These are phyloP conservation scores for Mamestra configurata DNA, from an alignment of 1,140 invertebrate genomes.

Conservation along the genomic window DNA sequence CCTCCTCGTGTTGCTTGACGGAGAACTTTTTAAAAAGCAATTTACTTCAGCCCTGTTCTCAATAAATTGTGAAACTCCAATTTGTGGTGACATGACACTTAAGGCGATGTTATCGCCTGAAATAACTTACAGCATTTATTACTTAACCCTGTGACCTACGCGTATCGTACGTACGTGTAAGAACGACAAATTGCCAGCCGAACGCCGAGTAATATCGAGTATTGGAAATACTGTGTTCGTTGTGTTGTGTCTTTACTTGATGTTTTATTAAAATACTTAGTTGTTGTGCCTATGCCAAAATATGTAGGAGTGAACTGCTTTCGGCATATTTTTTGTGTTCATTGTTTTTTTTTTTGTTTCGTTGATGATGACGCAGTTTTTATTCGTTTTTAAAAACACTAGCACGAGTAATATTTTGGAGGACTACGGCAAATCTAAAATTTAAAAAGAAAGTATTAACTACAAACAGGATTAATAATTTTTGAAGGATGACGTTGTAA, in stretches of 20 bases:
- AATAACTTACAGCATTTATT: conserved; percentile 22
- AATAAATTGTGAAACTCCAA: conserved; percentile 12
- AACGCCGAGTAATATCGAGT: conserved; percentile 1
- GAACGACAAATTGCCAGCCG: conserved; percentile 18
- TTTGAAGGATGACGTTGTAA: too few species aligned
- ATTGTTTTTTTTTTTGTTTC: too few species aligned
- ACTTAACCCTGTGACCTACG: conserved; percentile 19
- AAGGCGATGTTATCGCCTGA: background rate
- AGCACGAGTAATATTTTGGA: too few species aligned
- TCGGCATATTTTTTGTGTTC: too few species aligned
- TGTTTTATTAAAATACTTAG: background rate
- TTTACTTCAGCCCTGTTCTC: conserved; percentile 5
- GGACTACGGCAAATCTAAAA: too few species aligned
- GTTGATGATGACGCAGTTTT: too few species aligned
- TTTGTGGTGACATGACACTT: background rate
- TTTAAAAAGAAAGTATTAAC: too few species aligned
- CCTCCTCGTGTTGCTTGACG: background rate
- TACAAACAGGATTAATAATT: too few species aligned
- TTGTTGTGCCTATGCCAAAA: background rate
- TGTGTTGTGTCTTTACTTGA: background rate
- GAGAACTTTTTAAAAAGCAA: conserved; percentile 5
- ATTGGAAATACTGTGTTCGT: background rate
- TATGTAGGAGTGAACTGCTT: too few species aligned
- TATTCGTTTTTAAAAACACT: too few species aligned
- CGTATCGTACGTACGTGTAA: background rate